Evolutionary conservation across 2,888 invertebrate species (phyloP).

Genomic region (Neoaliturus tenellus): DNA sequence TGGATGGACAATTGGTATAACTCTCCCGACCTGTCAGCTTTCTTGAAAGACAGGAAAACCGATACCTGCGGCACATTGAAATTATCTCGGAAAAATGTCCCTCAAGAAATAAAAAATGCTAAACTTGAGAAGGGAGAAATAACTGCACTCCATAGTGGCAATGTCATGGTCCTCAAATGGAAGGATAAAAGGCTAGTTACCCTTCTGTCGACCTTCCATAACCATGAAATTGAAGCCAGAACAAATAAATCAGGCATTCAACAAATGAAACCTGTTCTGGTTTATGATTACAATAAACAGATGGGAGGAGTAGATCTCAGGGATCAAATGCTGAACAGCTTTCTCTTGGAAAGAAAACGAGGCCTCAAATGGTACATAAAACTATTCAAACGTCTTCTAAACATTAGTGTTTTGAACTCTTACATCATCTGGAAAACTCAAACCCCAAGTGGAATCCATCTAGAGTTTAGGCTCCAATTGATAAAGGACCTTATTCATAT

Average conservation of each 20-base stretch:
- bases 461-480: neutral
- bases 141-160: neutral
- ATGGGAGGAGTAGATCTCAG: slow-evolving; percentile 42
- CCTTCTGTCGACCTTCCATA: slow-evolving; percentile 24
- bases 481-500: neutral
- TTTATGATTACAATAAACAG: slow-evolving; percentile 37
- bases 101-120: neutral
- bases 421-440: slow-evolving; percentile 32
- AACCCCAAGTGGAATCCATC: neutral
- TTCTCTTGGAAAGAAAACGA: slow-evolving; percentile 23
- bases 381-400: slow-evolving; percentile 49
- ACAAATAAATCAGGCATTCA: slow-evolving; percentile 9
- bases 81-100: slow-evolving; percentile 4
- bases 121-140: slow-evolving; percentile 29
- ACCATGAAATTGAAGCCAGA: neutral
- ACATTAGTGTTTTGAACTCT: slow-evolving; percentile 47
- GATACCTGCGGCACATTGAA: slow-evolving; percentile 38
- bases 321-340: slow-evolving; percentile 36
- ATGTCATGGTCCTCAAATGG: slow-evolving; percentile 15
- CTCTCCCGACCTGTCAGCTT: slow-evolving; percentile 19
- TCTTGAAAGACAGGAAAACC: neutral
- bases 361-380: slow-evolving; percentile 44
- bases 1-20: slow-evolving; percentile 40
- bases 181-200: slow-evolving; percentile 18
- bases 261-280: slow-evolving; percentile 39